These are phyloP conservation scores for Amazonetta brasiliensis DNA, from an alignment of 2,797 vertebrate genomes.

Conservation along the genomic window DNA sequence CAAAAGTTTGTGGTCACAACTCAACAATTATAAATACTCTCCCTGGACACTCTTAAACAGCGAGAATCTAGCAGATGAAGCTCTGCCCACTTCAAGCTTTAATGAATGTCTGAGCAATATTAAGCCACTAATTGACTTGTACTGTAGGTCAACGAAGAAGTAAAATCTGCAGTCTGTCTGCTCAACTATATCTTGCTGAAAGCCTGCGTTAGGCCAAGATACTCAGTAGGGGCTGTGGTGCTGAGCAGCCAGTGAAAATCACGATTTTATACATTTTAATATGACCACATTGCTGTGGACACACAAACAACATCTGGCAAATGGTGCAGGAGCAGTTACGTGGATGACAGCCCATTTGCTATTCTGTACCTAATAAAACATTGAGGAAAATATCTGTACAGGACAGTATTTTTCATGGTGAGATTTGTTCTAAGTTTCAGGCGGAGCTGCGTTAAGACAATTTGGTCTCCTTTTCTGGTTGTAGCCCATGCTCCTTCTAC, in stretches of 20 bases:
- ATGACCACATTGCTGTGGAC: not conserved
- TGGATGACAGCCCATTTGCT: conserved; percentile 15
- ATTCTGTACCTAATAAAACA: not conserved
- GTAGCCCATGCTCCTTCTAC: not conserved
- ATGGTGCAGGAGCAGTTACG: not conserved
- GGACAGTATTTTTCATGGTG: not conserved
- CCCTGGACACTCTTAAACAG: not conserved
- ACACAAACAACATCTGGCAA: conserved; percentile 62
- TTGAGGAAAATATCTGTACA: not conserved
- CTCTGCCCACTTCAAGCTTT: conserved; percentile 19
- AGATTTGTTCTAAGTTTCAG: not conserved
- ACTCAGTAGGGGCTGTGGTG: not conserved
- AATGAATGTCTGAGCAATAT: conserved; percentile 35
- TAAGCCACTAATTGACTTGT: conserved; percentile 41
- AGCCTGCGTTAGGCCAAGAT: not conserved
- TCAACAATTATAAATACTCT: not conserved
- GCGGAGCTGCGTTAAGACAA: not conserved
- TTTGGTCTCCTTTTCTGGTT: not conserved
- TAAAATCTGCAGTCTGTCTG: conserved; percentile 13
- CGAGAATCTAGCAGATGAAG: conserved; percentile 7
- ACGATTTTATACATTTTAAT: conserved; percentile 42
- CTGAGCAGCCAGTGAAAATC: conserved; percentile 1
- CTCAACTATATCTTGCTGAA: not conserved
- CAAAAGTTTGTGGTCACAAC: not conserved
- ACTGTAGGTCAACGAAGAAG: conserved; percentile 24